phyloP scores from a whole-genome alignment of 2,888 invertebrate genomes.

The Fragum sueziense region DNA sequence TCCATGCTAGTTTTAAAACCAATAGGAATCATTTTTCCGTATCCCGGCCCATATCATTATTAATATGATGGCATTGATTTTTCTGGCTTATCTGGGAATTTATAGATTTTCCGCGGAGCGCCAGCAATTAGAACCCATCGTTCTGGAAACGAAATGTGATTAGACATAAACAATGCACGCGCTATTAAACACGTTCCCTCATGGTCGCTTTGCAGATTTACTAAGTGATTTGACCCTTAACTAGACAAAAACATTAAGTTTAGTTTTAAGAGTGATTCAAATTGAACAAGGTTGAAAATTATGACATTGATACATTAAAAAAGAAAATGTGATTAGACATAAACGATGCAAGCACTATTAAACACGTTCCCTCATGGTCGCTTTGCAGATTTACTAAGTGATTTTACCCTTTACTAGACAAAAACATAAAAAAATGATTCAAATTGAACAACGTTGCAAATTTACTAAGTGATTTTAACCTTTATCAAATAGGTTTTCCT shows the following conservation, averaged over 20 bases:
- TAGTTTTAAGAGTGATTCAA: no score
- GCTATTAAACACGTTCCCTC: slow-evolving; percentile 23
- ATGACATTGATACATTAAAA: no score
- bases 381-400: not conserved
- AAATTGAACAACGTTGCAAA: no score
- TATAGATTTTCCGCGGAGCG: slow-evolving; percentile 47
- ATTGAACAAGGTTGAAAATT: no score
- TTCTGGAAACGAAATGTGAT: slow-evolving; percentile 58
- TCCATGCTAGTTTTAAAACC: not conserved
- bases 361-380: slow-evolving; percentile 8
- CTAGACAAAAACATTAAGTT: no score
- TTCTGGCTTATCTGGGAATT: slow-evolving; percentile 53
- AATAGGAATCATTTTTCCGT: not conserved
- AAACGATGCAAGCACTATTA: slow-evolving; percentile 40
- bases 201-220: not conserved
- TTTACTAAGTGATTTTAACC: no score
- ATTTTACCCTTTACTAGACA: no score
- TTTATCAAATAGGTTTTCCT: no score
- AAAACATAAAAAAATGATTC: no score
- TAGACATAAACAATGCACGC: slow-evolving; percentile 46
- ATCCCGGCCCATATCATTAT: slow-evolving; percentile 27
- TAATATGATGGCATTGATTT: slow-evolving; percentile 60
- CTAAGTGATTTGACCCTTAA: no score
- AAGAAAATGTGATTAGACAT: slow-evolving; percentile 55
- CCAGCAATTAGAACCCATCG: slow-evolving; percentile 42